Base-by-base conservation (phyloP, 2,888 invertebrate species). In the Lithophane ornitopus region DNA sequence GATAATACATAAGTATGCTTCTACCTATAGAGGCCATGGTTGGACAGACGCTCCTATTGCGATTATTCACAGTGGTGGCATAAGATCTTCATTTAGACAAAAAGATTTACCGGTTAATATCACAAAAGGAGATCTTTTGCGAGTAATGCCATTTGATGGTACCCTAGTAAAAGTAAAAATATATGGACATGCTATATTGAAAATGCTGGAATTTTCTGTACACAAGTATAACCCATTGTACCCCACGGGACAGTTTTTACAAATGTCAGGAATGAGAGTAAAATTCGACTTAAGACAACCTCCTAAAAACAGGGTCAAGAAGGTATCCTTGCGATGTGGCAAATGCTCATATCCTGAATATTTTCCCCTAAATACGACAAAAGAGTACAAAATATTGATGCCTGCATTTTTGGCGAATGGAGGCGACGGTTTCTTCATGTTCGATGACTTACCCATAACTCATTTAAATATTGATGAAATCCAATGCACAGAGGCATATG, bases 21-120 rank as follows among this genome's bases (percentile, higher is more conserved):
- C 90, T 46, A 91, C 94, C 62, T 97, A 96, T 79, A 90, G 82
- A 58, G 94, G 96, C 0, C 84, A 93, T n/a, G 97, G 97, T 58
- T 98, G 98, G 98, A 98, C 98, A 0, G 98, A 98, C 89, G 97
- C 98, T 0, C 97, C 98, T 0, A 97, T 99, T 85, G 98, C 98
- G 0, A 86, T 99, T 0, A 93, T 98, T 54, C 98, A 98, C 92
- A 97, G 98, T 26, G 99, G 99, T 56, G 97, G 97, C 72, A 97
- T 99, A 68, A 97, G 99, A 85, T 96, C 97, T 41, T 98, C 98
- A 3, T 97, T 98, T 46, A 87, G 86, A 71, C 91, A 92, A 82
- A 67, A 76, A 19, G 76, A 91, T 67, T 86, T 92, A 61, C 92
- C 93, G 19, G 87, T 89, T 41, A 94, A 96, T 74, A 97, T 99